These are phyloP conservation scores for Gymnopithys bicolor DNA, from an alignment of 2,797 vertebrate genomes.

Conservation along the genomic window DNA sequence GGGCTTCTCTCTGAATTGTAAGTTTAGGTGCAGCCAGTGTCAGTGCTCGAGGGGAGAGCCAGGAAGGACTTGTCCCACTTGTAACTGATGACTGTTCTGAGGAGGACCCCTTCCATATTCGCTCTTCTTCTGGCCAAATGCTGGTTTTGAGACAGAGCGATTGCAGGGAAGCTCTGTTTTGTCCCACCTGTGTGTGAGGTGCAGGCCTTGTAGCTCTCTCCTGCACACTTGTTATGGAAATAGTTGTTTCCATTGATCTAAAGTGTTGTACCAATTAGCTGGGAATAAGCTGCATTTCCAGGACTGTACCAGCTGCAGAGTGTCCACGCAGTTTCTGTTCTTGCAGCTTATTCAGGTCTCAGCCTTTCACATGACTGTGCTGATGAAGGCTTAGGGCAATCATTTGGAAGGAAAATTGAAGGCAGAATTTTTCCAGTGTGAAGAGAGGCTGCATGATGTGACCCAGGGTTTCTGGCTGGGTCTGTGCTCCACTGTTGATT, in stretches of 20 bases:
- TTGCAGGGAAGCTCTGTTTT: background rate
- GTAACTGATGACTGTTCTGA: background rate
- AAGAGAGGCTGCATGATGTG: background rate
- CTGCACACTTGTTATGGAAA: background rate
- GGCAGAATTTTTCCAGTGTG: constrained; percentile 11
- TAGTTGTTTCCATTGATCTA: background rate
- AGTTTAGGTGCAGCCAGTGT: background rate
- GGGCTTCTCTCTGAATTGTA: background rate
- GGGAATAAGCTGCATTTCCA: background rate
- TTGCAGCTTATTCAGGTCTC: background rate
- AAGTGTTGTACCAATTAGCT: background rate
- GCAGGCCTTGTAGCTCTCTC: background rate
- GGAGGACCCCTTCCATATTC: background rate
- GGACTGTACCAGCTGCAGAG: background rate
- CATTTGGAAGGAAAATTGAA: background rate
- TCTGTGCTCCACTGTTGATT: background rate
- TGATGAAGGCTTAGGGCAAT: background rate
- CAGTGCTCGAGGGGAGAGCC: background rate
- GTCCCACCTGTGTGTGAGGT: background rate
- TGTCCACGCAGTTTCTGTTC: background rate
- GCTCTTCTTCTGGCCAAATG: background rate
- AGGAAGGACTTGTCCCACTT: background rate
- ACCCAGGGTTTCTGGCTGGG: background rate
- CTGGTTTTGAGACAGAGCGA: background rate
- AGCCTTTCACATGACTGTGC: background rate